Evolutionary conservation across 2,888 invertebrate species (phyloP).

Genomic region (Phymatocera aterrima): DNA sequence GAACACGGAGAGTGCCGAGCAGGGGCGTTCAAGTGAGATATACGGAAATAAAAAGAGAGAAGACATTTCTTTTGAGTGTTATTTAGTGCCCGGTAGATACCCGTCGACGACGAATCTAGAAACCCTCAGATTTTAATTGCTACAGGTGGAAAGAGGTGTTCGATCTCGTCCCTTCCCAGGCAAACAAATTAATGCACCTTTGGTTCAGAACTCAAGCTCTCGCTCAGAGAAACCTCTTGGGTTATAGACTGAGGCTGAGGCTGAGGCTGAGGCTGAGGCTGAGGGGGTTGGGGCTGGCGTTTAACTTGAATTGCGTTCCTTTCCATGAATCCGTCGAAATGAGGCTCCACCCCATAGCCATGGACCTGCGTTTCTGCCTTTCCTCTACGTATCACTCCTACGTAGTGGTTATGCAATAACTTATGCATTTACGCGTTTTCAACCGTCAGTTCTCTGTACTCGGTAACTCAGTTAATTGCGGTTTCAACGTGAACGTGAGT

Average conservation of each 20-base stretch:
- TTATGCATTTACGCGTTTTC: conserved; percentile 47
- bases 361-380: not conserved
- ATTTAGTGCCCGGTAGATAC: not conserved
- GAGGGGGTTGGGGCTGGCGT: conserved; percentile 57
- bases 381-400: conserved; percentile 14
- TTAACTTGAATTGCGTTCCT: conserved; percentile 71
- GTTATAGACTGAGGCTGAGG: conserved; percentile 61
- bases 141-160: conserved; percentile 59
- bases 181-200: conserved; percentile 69
- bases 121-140: conserved; percentile 36
- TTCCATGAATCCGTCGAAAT: conserved; percentile 66
- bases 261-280: conserved; percentile 49
- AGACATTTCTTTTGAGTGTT: not conserved
- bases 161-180: conserved; percentile 67
- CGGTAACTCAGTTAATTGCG: conserved; percentile 15
- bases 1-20: too few species aligned
- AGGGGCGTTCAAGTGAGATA: not conserved
- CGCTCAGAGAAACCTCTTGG: conserved; percentile 57
- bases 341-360: conserved; percentile 23
- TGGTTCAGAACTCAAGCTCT: conserved; percentile 61
- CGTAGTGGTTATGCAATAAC: conserved; percentile 62
- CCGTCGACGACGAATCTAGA: not conserved
- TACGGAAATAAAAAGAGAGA: not conserved
- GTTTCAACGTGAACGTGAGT: conserved; percentile 13
- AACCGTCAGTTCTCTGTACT: not conserved